Base-by-base conservation (phyloP, 2,888 invertebrate species). In the Leptopilina drosophilae region DNA sequence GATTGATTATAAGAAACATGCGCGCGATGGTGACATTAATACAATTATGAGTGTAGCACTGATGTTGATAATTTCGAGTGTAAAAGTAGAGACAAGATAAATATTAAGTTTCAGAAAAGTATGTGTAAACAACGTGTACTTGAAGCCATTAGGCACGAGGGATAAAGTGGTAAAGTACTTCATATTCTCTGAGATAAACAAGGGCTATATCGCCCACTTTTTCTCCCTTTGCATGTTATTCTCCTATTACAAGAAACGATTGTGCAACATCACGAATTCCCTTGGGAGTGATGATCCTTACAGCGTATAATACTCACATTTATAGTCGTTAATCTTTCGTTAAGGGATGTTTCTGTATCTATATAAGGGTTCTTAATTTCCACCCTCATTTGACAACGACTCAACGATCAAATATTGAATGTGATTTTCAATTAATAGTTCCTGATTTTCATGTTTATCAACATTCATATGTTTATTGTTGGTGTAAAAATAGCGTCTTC, bases 71-170 rank as follows among this genome's bases (percentile, higher is more conserved):
- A 53, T 14, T 73, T 33, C 8, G 26, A 73, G 73, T 20, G 7
- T 49, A 7, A 40, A 73, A 56, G 33, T 53, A 33, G 14, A 73
- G 73, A 67, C 33, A 33, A 42, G 67, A 46, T 73, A 73, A 73
- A 73, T 73, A 73, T 73, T 53, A 73, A 73, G 33, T 73, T 73
- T 73, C 73, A 73, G 53, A 73, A 53, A 73, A 73, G 73, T 73
- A 53, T 73, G 73, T 73, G 73, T 53, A 73, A 73, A 73, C 73
- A 73, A 33, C 53, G 73, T 73, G 56, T 73, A 33, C 73, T 73
- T 73, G 26, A 73, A 73, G 53, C 26, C 56, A 73, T 73, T 73
- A 73, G 15, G 33, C 56, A 73, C 8, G 53, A 73, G 73, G 56
- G 73, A 73, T 73, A 73, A 73, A 73, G 73, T 73, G 73, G 53